A percentile compares a stretch with the other conserved stretches of the same genome.
Evolutionary conservation across 1,140 invertebrate species (phyloP).

Genomic region (Euura lappo): DNA sequence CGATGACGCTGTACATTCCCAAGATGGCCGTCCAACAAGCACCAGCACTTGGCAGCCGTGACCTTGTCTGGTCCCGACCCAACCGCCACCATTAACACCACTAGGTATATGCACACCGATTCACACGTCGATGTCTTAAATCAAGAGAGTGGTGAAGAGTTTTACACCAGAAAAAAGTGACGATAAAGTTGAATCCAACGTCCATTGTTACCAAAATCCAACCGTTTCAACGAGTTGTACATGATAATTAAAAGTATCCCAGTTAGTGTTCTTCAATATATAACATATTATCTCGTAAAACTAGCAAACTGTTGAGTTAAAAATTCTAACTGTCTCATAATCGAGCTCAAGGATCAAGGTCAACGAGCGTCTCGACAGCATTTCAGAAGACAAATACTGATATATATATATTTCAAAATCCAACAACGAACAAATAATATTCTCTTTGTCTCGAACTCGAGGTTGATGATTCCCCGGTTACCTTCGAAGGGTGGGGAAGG

Average conservation of each 20-base stretch:
- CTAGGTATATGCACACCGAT: neutral
- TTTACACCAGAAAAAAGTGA: neutral
- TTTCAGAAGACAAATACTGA: no score
- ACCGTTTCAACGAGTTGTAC: no score
- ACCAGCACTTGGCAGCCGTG: conserved; percentile 44
- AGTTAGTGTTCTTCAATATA: no score
- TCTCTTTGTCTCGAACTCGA: neutral
- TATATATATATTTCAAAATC: no score
- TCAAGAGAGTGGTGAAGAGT: conserved; percentile 15
- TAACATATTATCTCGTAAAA: no score
- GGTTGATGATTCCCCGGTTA: neutral
- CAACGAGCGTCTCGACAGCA: no score
- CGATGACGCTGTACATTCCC: conserved; percentile 39
- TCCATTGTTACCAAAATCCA: conserved; percentile 43
- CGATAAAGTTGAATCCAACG: conserved; percentile 20
- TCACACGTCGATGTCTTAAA: no score
- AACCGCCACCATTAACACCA: conserved; percentile 18
- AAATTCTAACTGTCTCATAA: no score
- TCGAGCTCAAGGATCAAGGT: no score
- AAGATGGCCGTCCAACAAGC: conserved; percentile 38
- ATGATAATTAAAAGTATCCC: conserved; percentile 37
- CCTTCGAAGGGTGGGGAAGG: neutral
- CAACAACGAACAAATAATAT: neutral
- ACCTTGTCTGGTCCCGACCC: conserved; percentile 51
- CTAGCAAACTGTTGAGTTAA: no score